phyloP scores from a whole-genome alignment of 1,140 invertebrate species.

The Orius laevigatus region DNA sequence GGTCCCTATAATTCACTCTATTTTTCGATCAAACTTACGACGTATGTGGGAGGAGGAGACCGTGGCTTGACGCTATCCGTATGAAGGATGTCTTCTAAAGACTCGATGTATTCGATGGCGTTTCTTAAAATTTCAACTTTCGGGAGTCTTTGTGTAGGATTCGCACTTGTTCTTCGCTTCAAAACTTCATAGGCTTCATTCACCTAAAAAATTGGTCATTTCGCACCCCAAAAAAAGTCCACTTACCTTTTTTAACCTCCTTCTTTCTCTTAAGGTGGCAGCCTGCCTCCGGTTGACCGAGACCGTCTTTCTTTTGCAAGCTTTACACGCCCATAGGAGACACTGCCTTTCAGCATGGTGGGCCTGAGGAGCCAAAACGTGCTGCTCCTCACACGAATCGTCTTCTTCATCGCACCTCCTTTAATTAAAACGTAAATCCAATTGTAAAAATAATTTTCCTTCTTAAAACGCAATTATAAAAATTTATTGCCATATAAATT shows the following conservation, averaged over 20 bases:
- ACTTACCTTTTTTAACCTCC: constrained; percentile 73
- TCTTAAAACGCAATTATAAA: too few relatives aligned
- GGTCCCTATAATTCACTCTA: too few relatives aligned
- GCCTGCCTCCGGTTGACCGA: constrained; percentile 90
- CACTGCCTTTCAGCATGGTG: constrained; percentile 42
- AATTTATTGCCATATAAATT: too few relatives aligned
- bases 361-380: constrained; percentile 3
- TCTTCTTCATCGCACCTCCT: constrained; percentile 1
- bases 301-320: constrained; percentile 87
- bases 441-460: too few relatives aligned
- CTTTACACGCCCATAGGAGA: constrained; percentile 88
- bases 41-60: constrained; percentile 1
- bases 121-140: constrained; percentile 94
- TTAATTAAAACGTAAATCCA: too few relatives aligned
- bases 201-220: constrained; percentile 42
- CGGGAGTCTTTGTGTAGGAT: constrained; percentile 85
- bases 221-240: constrained; percentile 5
- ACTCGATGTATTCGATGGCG: constrained; percentile 96
- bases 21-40: not conserved
- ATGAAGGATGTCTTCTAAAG: constrained; percentile 69
- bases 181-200: constrained; percentile 96
- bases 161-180: constrained; percentile 79
- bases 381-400: constrained; percentile 5
- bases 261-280: constrained; percentile 82
- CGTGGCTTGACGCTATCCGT: constrained; percentile 18